Percentiles rank a stretch among this genome's conserved stretches.
Conservation (phyloP, 2,113 vertebrate species). For the Cyanistes caeruleus region DNA sequence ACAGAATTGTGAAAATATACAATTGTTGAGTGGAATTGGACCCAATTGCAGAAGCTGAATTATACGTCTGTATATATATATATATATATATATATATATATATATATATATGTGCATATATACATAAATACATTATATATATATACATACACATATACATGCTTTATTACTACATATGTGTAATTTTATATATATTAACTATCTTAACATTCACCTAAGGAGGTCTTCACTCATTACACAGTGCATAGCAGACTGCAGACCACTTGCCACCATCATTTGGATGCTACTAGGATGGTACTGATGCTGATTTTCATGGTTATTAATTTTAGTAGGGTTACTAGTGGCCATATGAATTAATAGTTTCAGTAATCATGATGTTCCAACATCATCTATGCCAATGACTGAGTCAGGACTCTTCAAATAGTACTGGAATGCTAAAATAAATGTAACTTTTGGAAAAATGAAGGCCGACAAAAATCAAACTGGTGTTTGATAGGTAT, state of each 20-base stretch:
- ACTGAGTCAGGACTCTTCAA: background rate
- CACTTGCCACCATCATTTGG: background rate
- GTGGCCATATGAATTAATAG: background rate
- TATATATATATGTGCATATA: too few relatives aligned
- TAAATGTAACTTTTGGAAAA: background rate
- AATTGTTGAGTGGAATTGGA: background rate
- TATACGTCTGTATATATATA: too few relatives aligned
- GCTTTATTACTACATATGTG: background rate
- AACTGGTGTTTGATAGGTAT: background rate
- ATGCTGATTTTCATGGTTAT: background rate
- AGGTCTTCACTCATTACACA: background rate
- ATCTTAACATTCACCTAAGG: background rate
- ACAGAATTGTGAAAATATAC: background rate
- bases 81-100: too few relatives aligned
- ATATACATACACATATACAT: too few relatives aligned
- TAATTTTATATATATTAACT: background rate
- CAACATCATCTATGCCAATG: background rate
- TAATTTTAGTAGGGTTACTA: background rate
- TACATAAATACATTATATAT: background rate
- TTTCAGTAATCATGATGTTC: background rate
- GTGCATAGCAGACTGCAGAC: background rate
- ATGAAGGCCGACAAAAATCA: background rate
- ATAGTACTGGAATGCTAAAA: background rate
- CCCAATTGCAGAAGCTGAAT: background rate
- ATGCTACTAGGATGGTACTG: background rate